Base-by-base conservation (phyloP, 2,888 invertebrate species). In the Archaeoteleia sp. region DNA sequence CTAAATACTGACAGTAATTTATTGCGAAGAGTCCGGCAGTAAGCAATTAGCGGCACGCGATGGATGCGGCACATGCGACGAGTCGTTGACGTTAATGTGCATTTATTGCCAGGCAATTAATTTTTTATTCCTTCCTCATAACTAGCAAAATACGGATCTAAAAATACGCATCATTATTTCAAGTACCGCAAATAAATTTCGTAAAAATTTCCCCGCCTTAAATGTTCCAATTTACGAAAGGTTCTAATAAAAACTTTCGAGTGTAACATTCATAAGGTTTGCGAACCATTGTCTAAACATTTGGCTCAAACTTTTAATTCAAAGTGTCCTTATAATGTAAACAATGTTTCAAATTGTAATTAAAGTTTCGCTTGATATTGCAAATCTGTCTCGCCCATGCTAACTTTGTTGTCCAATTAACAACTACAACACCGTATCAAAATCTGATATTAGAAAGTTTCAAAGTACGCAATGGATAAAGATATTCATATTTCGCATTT, bases 21-120 rank as follows among this genome's bases (percentile, higher is more conserved):
- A 54, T 58, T 48, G 61, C 46, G 45, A 65, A 9, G 35, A 55
- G 48, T 57, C 48, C 17, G 35, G 32, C 42, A 35, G 43, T 23
- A 32, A 10, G 45, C 53, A 68, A 68, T 68, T 63, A 68, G 45
- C 17, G 5, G 35, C 49, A 61, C 60, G 67, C 62, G 54, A 68
- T 51, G 32, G 30, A 63, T 23, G 43, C 54, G 27, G 20, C 34
- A 43, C 46, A 49, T 55, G 51, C 55, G 45, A 51, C 61, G 20
- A 20, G 51, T 61, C 54, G 20, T 15, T 40, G 53, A 53, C 46
- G 15, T 45, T 34, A 42, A 66, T 48, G 30, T 34, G 6, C 42
- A 10, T 43, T 39, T 35, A 63, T 63, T 48, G 37, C 63, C 6
- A 25, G 51, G 48, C 42, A 48, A 40, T 49, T 5, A 4, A n/a